phyloP scores from a whole-genome alignment of 2,888 invertebrate species.

The Tridacna gigas region DNA sequence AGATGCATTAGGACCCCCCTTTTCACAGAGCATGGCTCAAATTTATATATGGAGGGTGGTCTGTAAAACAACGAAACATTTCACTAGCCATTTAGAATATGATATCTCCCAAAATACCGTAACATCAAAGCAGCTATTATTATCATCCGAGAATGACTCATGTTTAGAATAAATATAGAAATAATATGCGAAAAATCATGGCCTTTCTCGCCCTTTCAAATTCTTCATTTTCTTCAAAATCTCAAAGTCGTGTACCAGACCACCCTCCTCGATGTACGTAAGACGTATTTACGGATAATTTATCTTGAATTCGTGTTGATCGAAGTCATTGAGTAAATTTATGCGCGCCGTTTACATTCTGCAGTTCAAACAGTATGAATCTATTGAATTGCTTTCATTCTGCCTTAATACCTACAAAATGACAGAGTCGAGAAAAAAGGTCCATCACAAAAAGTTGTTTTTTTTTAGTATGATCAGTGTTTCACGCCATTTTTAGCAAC shows the following conservation, averaged over 20 bases:
- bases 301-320: conserved; percentile 7
- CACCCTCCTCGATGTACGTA: conserved; percentile 21
- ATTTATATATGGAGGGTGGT: too few relatives aligned
- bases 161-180: background rate
- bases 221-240: conserved; percentile 6
- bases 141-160: too few relatives aligned
- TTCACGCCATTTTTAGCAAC: too few relatives aligned
- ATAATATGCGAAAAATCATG: background rate
- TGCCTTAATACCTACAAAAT: conserved; percentile 27
- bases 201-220: background rate
- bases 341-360: conserved; percentile 35
- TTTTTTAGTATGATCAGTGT: too few relatives aligned
- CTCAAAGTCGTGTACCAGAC: conserved; percentile 19
- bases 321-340: conserved; percentile 60
- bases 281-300: conserved; percentile 29
- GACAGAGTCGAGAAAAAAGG: background rate
- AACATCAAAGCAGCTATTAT: too few relatives aligned
- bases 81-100: too few relatives aligned
- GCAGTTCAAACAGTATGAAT: conserved; percentile 24
- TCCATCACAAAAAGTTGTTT: background rate
- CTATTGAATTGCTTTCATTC: conserved; percentile 17
- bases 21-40: too few relatives aligned
- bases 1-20: too few relatives aligned
- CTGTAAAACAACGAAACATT: too few relatives aligned
- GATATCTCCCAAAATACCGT: too few relatives aligned